phyloP scores from a whole-genome alignment of 2,888 invertebrate genomes.

The Plebejus argus region DNA sequence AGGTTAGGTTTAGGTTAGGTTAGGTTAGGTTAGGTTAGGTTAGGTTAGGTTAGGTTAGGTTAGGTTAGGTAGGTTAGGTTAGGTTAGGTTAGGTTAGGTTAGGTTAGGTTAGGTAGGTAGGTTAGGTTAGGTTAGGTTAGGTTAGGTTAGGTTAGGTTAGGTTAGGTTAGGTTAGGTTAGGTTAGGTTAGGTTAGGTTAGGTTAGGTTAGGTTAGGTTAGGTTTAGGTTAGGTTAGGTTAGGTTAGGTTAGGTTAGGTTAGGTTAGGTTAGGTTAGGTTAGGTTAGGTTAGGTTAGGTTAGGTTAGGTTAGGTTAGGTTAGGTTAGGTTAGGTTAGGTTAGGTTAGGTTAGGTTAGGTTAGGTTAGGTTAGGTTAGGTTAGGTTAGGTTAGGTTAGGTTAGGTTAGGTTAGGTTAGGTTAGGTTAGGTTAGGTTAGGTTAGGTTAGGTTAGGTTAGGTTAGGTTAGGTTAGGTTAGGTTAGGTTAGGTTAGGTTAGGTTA shows the following conservation, averaged over 20 bases:
- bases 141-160: slow-evolving; percentile 45
- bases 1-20: slow-evolving; percentile 32
- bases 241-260: slow-evolving; percentile 46
- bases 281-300: slow-evolving; percentile 44
- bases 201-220: slow-evolving; percentile 44
- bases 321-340: slow-evolving; percentile 44
- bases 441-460: slow-evolving; percentile 42
- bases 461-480: slow-evolving; percentile 43
- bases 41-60: slow-evolving; percentile 42
- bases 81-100: too few relatives aligned
- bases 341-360: slow-evolving; percentile 42
- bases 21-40: slow-evolving; percentile 37
- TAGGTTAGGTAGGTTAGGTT: slow-evolving; percentile 44
- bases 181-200: slow-evolving; percentile 43
- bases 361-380: slow-evolving; percentile 37
- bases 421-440: slow-evolving; percentile 40
- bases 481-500: slow-evolving; percentile 43
- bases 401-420: slow-evolving; percentile 42
- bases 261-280: slow-evolving; percentile 49
- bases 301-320: slow-evolving; percentile 43
- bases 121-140: slow-evolving; percentile 46
- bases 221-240: too few relatives aligned
- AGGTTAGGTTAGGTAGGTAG: too few relatives aligned
- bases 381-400: slow-evolving; percentile 39
- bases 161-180: slow-evolving; percentile 45